These are phyloP conservation scores for Parnassius orleans DNA, from an alignment of 2,888 invertebrate genomes.

Conservation along the genomic window DNA sequence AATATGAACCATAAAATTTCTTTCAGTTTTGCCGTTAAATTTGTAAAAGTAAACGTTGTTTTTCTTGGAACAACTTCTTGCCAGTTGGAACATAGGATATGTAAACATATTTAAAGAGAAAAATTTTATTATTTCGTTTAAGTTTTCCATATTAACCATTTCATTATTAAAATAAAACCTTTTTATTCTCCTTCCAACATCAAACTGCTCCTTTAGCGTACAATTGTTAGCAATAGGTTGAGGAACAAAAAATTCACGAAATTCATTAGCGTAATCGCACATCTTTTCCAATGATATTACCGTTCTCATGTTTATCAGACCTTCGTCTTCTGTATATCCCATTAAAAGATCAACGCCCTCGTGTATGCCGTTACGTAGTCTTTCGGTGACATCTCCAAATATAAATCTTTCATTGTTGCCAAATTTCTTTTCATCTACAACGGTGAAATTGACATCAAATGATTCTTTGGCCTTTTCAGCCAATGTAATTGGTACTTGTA, in stretches of 20 bases:
- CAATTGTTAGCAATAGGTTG: constrained; percentile 31
- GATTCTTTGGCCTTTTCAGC: constrained; percentile 27
- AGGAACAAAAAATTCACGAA: constrained; percentile 37
- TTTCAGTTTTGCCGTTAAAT: constrained; percentile 44
- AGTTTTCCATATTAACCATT: constrained; percentile 30
- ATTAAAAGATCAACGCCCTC: constrained; percentile 83
- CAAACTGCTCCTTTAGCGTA: constrained; percentile 34
- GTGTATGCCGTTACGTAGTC: constrained; percentile 65
- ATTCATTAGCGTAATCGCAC: constrained; percentile 33
- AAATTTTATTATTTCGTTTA: constrained; percentile 33
- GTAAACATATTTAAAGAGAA: constrained; percentile 34
- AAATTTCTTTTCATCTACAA: constrained; percentile 45
- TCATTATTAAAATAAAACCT: constrained; percentile 36
- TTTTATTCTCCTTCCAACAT: constrained; percentile 39
- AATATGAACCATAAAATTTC: constrained; percentile 37
- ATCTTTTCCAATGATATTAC: constrained; percentile 28
- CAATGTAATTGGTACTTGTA: constrained; percentile 29
- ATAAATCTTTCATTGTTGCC: constrained; percentile 46
- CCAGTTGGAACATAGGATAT: constrained; percentile 36
- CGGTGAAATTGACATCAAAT: constrained; percentile 30
- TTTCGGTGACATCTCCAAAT: constrained; percentile 46
- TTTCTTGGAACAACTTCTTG: constrained; percentile 34
- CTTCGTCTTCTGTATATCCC: constrained; percentile 86
- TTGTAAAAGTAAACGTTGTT: constrained; percentile 44
- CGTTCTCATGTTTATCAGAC: constrained; percentile 43